Conservation (phyloP, 2,888 invertebrate species). For the Laspeyria flexula region DNA sequence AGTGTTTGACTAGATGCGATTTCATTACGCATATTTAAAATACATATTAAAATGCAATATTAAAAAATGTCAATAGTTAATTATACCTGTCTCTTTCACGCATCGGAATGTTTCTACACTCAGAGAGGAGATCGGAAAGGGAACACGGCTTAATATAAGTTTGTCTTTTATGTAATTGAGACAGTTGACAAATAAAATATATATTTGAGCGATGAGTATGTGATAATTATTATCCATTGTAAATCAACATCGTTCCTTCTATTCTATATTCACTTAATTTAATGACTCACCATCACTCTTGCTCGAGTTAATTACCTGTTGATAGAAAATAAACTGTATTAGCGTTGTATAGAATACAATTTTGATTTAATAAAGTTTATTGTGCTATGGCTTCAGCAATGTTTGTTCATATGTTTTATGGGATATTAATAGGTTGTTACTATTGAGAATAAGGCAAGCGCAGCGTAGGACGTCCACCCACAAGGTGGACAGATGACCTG, state of each 20-base stretch:
- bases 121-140: slow-evolving; percentile 27
- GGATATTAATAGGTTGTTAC: no score
- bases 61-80: slow-evolving; percentile 23
- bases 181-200: slow-evolving; percentile 35
- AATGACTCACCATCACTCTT: slow-evolving; percentile 63
- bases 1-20: slow-evolving; percentile 51
- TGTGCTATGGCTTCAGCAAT: no score
- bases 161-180: slow-evolving; percentile 18
- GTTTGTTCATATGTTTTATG: no score
- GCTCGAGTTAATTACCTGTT: slow-evolving; percentile 44
- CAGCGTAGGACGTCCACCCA: no score
- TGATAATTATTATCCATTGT: slow-evolving; percentile 46
- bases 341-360: background rate
- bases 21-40: slow-evolving; percentile 17
- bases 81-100: background rate
- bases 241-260: slow-evolving; percentile 38
- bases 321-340: background rate
- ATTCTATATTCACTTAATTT: slow-evolving; percentile 42
- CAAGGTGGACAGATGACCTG: no score
- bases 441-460: no score
- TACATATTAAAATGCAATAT: slow-evolving; percentile 16
- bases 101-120: slow-evolving; percentile 5
- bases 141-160: slow-evolving; percentile 17
- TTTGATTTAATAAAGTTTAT: no score
- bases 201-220: slow-evolving; percentile 69